Conservation (phyloP, 2,888 invertebrate species). For the Diaperis boleti region DNA sequence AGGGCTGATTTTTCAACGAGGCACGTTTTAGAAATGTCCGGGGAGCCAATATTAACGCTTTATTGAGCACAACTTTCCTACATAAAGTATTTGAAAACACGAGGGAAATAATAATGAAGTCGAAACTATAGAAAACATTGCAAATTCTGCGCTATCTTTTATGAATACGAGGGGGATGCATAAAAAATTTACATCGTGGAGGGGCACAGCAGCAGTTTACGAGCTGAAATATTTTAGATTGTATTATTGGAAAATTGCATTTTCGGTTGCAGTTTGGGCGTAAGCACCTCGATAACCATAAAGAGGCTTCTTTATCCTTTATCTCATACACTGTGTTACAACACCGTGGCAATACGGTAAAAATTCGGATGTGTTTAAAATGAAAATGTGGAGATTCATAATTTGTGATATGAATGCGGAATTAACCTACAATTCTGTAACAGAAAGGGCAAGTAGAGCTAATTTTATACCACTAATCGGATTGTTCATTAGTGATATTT, state of each 20-base stretch:
- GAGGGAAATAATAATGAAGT: conserved; percentile 28
- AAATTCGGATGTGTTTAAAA: no score
- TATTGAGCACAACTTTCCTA: conserved; percentile 22
- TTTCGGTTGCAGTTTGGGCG: no score
- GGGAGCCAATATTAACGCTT: conserved; percentile 25
- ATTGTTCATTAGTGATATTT: no score
- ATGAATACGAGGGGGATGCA: conserved; percentile 12
- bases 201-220: not conserved
- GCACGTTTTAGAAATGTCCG: conserved; percentile 22
- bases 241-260: not conserved
- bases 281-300: no score
- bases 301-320: no score
- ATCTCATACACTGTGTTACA: no score
- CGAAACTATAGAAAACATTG: conserved; percentile 18
- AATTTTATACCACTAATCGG: no score
- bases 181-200: conserved; percentile 1
- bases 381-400: no score
- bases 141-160: conserved; percentile 8
- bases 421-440: no score
- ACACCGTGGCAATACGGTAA: no score
- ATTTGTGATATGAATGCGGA: no score
- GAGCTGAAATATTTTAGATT: not conserved
- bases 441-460: no score
- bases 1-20: conserved; percentile 1
- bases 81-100: conserved; percentile 21